Evolutionary conservation across 37 sponge, comb jelly and placozoan species (phyloP), one percentile per base, ranked within the genome.

Genomic region (Theonella swinhoei): DNA sequence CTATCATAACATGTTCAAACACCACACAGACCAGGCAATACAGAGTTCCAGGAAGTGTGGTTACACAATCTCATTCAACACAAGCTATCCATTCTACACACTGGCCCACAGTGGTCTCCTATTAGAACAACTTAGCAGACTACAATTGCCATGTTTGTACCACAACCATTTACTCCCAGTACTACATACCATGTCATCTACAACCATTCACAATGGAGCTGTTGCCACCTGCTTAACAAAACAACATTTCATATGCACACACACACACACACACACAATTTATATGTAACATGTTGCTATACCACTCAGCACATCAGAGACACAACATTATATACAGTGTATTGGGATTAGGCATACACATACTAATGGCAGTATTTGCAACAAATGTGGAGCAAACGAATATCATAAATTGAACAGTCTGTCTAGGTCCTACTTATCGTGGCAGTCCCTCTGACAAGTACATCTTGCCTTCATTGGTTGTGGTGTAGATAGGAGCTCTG

Each of bases 401-500:
- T 14, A 22, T 9, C 8, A 30, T 22, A 9, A 66, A 22, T 22
- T 66, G 8, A 66, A 66, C 32, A 31, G 29, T 66, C 32, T 66
- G 17, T 66, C 29, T 22, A 22, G 7, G 29, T 22, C 8, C 54
- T 47, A 47, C 54, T 7, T 7, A 17, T 47, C 54, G 54, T 30
- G 91, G 77, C 0, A 94, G 70, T 58, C 93, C 91, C 22, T 42
- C 84, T n/a, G 75, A 64, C 19, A 95, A 75, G 67, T 81, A 94
- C 80, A 91, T 81, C 74, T 94, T 91, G 2, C 78, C 85, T 17
- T 93, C 97, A 70, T 72, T 86, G 20, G 80, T 70, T n/a, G 96
- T 83, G 23, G 97, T 97, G 81, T 87, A 97, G 22, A 97, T 97
- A 28, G 95, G 97, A 1, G 95, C 90, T 60, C 87, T 76, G 17